Percentiles rank a stretch among this genome's conserved stretches.
Conservation (phyloP, 2,888 invertebrate genomes). For the Lobophora halterata region DNA sequence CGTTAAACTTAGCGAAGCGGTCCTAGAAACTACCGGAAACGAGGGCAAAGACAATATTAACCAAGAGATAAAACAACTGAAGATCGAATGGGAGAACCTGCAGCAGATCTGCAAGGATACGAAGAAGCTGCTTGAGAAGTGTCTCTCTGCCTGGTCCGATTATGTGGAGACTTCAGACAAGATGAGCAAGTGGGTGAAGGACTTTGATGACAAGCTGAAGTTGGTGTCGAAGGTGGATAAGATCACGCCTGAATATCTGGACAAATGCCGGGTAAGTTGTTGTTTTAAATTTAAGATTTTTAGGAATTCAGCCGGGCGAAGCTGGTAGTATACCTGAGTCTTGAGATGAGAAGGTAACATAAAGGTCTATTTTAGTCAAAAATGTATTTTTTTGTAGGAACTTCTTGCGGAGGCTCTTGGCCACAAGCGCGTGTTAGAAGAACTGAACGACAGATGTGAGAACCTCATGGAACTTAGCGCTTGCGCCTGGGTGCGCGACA, state of each 20-base stretch:
- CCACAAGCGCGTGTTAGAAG: constrained; percentile 89
- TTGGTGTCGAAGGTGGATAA: constrained; percentile 85
- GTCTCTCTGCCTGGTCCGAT: constrained; percentile 90
- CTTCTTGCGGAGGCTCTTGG: constrained; percentile 87
- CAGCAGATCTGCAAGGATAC: constrained; percentile 89
- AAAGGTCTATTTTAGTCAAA: not conserved
- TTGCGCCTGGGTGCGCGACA: constrained; percentile 91
- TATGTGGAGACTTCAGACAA: constrained; percentile 87
- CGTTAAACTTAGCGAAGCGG: constrained; percentile 86
- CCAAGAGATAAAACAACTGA: constrained; percentile 90
- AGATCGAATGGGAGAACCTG: constrained; percentile 90
- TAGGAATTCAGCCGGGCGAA: not conserved
- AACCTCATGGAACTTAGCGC: constrained; percentile 92
- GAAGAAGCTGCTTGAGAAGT: constrained; percentile 86
- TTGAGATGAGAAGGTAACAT: too few relatives aligned
- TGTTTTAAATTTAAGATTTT: constrained; percentile 3
- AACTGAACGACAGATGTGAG: constrained; percentile 93
- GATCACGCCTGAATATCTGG: constrained; percentile 89
- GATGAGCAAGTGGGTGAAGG: constrained; percentile 88
- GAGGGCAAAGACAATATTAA: constrained; percentile 91
- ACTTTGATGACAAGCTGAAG: constrained; percentile 84
- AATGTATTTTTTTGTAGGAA: constrained; percentile 59
- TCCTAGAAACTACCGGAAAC: constrained; percentile 87
- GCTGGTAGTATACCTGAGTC: too few relatives aligned
- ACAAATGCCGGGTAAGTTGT: constrained; percentile 84